Conservation (phyloP, 2,888 invertebrate species). For the Amphimallon solstitiale region DNA sequence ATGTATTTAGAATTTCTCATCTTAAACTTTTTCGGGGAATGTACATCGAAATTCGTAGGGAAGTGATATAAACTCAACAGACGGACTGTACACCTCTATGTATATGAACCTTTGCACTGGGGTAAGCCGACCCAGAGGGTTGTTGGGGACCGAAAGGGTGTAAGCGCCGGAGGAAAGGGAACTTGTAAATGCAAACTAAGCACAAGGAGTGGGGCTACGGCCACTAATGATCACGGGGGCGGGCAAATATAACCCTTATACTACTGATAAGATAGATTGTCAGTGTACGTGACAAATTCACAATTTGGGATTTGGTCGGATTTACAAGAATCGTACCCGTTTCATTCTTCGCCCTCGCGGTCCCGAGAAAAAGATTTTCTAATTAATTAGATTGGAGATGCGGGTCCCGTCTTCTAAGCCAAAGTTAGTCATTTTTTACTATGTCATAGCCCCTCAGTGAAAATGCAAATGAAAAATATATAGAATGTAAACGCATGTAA, state of each 20-base stretch:
- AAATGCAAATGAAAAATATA: too few species aligned
- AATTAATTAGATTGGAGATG: slow-evolving; percentile 34
- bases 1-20: neutral
- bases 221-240: slow-evolving; percentile 62
- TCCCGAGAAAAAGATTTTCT: slow-evolving; percentile 33
- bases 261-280: slow-evolving; percentile 62
- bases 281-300: slow-evolving; percentile 61
- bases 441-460: neutral
- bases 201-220: slow-evolving; percentile 61
- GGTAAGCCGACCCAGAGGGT: slow-evolving; percentile 54
- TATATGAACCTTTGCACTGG: slow-evolving; percentile 63
- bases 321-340: slow-evolving; percentile 34
- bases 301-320: slow-evolving; percentile 57
- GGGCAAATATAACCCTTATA: slow-evolving; percentile 61
- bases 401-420: slow-evolving; percentile 27
- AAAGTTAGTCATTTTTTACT: slow-evolving; percentile 16
- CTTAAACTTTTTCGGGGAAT: slow-evolving; percentile 39
- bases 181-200: slow-evolving; percentile 66
- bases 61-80: slow-evolving; percentile 48
- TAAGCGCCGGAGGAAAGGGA: slow-evolving; percentile 53
- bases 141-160: slow-evolving; percentile 47
- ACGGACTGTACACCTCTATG: slow-evolving; percentile 63
- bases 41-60: slow-evolving; percentile 46
- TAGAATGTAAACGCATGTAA: too few species aligned
- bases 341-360: slow-evolving; percentile 31